phyloP scores from a whole-genome alignment of 64 coral and sea anemone species.

The Exaiptasia diaphana region DNA sequence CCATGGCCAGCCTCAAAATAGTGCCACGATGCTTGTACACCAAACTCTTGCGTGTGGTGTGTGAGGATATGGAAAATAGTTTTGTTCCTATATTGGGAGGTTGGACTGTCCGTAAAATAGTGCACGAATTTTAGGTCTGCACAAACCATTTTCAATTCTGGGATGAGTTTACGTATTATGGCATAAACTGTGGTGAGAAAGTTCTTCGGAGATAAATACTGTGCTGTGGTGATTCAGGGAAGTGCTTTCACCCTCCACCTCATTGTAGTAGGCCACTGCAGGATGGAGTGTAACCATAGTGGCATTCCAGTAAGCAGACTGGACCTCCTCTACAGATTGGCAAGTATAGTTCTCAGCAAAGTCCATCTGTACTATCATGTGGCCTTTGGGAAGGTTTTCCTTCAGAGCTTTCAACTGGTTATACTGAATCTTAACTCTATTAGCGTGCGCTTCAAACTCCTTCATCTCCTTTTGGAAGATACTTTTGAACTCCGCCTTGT shows the following conservation, averaged over 20 bases:
- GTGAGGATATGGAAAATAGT: slow-evolving; percentile 27
- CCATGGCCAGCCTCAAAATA: slow-evolving; percentile 38
- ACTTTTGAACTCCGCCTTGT: not conserved
- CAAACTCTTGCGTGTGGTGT: slow-evolving; percentile 14
- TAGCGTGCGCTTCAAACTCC: not conserved
- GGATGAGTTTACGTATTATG: not conserved
- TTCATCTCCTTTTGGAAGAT: not conserved
- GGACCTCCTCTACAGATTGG: slow-evolving; percentile 42
- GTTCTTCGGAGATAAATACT: slow-evolving; percentile 43
- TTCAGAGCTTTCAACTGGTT: slow-evolving; percentile 17
- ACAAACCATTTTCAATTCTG: slow-evolving; percentile 1
- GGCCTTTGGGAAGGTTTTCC: not conserved
- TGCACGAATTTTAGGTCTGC: slow-evolving; percentile 13
- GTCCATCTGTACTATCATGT: slow-evolving; percentile 27
- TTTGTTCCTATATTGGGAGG: slow-evolving; percentile 38
- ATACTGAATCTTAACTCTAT: slow-evolving; percentile 31
- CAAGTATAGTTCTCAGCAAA: slow-evolving; percentile 68
- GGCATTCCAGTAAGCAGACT: slow-evolving; percentile 56
- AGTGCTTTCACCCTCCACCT: not conserved
- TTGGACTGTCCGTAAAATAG: slow-evolving; percentile 42
- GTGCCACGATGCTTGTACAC: slow-evolving; percentile 20
- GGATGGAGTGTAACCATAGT: slow-evolving; percentile 50
- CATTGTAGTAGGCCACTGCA: slow-evolving; percentile 15
- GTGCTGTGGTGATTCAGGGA: slow-evolving; percentile 32
- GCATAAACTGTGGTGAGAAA: slow-evolving; percentile 32